phyloP scores from a whole-genome alignment of 2,797 vertebrate species.

The Lepus oiostolus region DNA sequence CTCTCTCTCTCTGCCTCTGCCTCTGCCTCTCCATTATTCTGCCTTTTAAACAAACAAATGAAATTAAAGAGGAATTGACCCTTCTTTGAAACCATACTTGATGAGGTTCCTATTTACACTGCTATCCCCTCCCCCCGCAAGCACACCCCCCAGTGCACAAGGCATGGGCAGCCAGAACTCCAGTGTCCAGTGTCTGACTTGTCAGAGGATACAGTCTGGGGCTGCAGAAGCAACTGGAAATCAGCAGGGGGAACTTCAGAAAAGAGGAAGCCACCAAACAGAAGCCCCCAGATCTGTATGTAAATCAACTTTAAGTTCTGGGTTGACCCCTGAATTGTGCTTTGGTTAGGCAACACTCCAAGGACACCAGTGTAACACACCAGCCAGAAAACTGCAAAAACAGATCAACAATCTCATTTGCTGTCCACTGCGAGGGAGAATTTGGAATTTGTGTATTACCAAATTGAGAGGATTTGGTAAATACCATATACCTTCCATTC shows the following conservation, averaged over 20 bases:
- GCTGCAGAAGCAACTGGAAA: background rate
- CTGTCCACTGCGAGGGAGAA: background rate
- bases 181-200: background rate
- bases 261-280: background rate
- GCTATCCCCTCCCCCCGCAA: background rate
- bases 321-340: background rate
- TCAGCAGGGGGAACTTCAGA: background rate
- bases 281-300: background rate
- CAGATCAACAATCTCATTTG: background rate
- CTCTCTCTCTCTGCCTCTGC: too few relatives aligned
- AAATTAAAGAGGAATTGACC: background rate
- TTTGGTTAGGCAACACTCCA: background rate
- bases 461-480: background rate
- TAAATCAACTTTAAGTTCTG: background rate
- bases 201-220: background rate
- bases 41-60: too few relatives aligned
- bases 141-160: fast-evolving
- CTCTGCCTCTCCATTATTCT: too few relatives aligned
- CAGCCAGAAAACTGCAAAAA: background rate
- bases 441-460: background rate
- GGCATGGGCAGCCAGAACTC: too few relatives aligned
- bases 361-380: background rate
- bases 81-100: background rate
- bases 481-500: background rate
- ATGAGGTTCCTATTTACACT: background rate